These are phyloP conservation scores for Plemyria rubiginata DNA, from an alignment of 2,888 invertebrate genomes.

Conservation along the genomic window DNA sequence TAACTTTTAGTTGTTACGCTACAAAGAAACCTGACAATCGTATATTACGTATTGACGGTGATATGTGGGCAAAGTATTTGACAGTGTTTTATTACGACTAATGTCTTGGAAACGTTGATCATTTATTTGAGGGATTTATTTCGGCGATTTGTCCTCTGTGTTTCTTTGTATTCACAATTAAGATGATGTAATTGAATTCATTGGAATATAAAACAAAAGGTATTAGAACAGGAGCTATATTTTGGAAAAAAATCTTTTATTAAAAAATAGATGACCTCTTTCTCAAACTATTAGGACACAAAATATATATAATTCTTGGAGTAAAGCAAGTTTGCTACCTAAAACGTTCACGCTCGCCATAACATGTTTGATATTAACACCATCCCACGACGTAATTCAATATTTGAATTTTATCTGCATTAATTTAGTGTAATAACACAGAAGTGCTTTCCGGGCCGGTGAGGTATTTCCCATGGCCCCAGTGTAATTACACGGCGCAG, in stretches of 20 bases:
- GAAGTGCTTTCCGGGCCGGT: slow-evolving; percentile 68
- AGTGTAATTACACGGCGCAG: slow-evolving; percentile 76
- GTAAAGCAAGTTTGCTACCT: too few relatives aligned
- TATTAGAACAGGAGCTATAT: too few relatives aligned
- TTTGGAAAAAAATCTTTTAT: too few relatives aligned
- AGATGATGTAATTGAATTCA: background rate
- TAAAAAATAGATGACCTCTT: too few relatives aligned
- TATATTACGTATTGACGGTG: slow-evolving; percentile 53
- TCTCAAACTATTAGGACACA: too few relatives aligned
- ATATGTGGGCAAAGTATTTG: slow-evolving; percentile 46
- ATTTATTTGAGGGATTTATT: slow-evolving; percentile 34
- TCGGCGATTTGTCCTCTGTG: slow-evolving; percentile 19
- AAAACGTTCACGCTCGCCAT: background rate
- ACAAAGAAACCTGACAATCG: slow-evolving; percentile 50
- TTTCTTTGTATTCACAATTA: slow-evolving; percentile 4
- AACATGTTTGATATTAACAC: slow-evolving; percentile 8
- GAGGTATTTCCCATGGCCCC: slow-evolving; percentile 80
- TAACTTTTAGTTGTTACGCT: slow-evolving; percentile 62
- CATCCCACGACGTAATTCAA: slow-evolving; percentile 15
- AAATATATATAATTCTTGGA: too few relatives aligned
- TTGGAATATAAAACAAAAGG: background rate
- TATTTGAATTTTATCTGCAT: slow-evolving; percentile 57
- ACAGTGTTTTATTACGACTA: slow-evolving; percentile 41
- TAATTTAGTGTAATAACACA: slow-evolving; percentile 72
- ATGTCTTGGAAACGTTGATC: slow-evolving; percentile 37